phyloP scores from a whole-genome alignment of 2,888 invertebrate species.

The Platycheirus rosarum region DNA sequence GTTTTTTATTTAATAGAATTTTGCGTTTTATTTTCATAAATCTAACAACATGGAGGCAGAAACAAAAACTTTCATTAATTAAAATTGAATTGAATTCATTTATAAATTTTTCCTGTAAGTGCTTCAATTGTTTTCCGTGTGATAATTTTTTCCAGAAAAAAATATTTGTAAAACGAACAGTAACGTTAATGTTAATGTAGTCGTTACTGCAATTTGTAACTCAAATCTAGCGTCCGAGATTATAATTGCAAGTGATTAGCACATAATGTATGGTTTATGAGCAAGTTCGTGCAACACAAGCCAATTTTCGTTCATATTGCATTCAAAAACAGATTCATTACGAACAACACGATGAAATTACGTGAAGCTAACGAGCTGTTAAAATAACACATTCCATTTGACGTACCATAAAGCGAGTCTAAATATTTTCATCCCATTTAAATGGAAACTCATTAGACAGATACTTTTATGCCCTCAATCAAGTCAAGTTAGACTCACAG shows the following conservation, averaged over 20 bases:
- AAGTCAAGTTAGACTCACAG: constrained; percentile 11
- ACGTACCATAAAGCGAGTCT: neutral
- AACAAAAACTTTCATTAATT: too few relatives aligned
- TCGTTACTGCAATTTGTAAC: neutral
- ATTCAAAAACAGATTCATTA: constrained; percentile 24
- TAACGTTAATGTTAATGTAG: neutral
- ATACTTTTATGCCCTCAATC: constrained; percentile 22
- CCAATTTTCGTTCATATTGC: neutral
- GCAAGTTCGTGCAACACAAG: neutral
- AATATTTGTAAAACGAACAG: too few relatives aligned
- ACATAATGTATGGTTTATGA: too few relatives aligned
- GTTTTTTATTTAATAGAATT: too few relatives aligned
- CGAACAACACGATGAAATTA: constrained; percentile 8
- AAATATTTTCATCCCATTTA: neutral
- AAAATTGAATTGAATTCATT: too few relatives aligned
- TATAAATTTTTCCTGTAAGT: too few relatives aligned
- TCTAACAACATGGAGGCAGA: too few relatives aligned
- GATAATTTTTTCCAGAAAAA: too few relatives aligned
- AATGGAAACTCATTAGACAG: constrained; percentile 21
- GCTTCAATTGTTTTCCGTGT: too few relatives aligned
- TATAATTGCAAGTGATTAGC: neutral
- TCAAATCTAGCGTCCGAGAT: neutral
- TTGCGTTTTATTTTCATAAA: too few relatives aligned
- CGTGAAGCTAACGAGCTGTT: constrained; percentile 17
- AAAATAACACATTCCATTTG: constrained; percentile 21